phyloP scores from a whole-genome alignment of 2,797 vertebrate species.

The Anguilla obscura region DNA sequence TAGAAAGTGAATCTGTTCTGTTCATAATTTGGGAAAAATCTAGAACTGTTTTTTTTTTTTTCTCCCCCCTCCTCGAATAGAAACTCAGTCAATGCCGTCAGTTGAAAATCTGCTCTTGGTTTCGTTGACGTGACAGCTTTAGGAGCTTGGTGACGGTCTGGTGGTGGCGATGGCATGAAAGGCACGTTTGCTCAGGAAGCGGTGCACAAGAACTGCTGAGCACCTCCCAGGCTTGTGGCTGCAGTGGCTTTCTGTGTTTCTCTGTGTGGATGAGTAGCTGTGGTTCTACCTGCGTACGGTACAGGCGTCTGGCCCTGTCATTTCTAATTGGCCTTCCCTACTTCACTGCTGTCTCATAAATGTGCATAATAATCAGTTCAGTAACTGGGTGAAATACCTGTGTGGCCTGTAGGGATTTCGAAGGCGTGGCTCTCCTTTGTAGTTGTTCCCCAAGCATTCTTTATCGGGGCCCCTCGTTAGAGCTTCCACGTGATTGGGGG shows the following conservation, averaged over 20 bases:
- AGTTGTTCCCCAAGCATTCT: no score
- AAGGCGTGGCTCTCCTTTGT: background rate
- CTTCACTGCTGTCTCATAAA: background rate
- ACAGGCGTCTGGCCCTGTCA: background rate
- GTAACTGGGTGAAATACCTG: no score
- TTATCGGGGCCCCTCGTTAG: no score
- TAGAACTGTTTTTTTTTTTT: background rate
- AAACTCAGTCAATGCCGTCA: background rate
- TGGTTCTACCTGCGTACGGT: background rate
- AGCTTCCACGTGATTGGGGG: no score
- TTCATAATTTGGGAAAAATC: background rate
- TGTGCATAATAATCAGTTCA: no score
- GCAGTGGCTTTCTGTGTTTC: background rate
- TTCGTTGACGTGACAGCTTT: background rate
- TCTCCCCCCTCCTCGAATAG: background rate
- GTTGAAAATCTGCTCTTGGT: background rate
- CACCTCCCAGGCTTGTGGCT: background rate
- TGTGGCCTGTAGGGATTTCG: no score
- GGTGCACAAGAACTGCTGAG: background rate
- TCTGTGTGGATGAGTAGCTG: background rate
- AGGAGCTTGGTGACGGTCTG: background rate
- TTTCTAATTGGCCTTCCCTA: background rate
- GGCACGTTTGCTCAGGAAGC: background rate
- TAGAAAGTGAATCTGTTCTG: background rate
- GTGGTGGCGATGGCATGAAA: background rate